Conservation (phyloP, 2,888 invertebrate species). For the Stenodema calcarata region DNA sequence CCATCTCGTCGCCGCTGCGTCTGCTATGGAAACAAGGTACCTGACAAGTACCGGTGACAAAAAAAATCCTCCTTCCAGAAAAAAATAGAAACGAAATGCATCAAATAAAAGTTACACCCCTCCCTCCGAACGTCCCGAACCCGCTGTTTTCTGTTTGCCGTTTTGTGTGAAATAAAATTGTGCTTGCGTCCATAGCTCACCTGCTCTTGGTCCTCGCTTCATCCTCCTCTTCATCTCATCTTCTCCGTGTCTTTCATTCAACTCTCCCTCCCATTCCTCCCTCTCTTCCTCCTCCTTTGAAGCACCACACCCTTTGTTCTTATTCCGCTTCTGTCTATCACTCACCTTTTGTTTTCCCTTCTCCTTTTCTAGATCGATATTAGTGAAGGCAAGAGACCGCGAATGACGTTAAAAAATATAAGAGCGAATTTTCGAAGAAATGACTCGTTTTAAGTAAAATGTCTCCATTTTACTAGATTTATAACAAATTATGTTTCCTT, state of each 20-base stretch:
- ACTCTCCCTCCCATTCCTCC: background rate
- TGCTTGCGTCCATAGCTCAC: background rate
- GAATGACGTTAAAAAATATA: no score
- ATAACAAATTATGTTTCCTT: no score
- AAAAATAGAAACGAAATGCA: background rate
- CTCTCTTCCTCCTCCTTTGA: background rate
- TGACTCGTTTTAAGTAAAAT: no score
- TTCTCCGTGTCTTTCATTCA: background rate
- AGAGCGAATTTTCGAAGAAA: no score
- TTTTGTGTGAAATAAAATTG: constrained; percentile 15
- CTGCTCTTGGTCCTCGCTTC: background rate
- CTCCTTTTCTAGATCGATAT: background rate
- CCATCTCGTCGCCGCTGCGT: constrained; percentile 42
- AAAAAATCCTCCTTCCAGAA: background rate
- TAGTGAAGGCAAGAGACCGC: background rate
- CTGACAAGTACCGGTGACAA: background rate
- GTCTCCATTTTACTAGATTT: no score
- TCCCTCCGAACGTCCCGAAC: background rate
- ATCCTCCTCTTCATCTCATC: background rate
- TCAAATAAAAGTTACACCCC: background rate
- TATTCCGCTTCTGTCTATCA: background rate
- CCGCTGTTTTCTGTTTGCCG: background rate
- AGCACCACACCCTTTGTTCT: constrained; percentile 34
- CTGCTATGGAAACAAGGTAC: constrained; percentile 51
- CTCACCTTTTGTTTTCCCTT: background rate